Evolutionary conservation across 2,888 invertebrate genomes (phyloP), one percentile per base, ranked within the genome.

Genomic region (Orthosia cruda): DNA sequence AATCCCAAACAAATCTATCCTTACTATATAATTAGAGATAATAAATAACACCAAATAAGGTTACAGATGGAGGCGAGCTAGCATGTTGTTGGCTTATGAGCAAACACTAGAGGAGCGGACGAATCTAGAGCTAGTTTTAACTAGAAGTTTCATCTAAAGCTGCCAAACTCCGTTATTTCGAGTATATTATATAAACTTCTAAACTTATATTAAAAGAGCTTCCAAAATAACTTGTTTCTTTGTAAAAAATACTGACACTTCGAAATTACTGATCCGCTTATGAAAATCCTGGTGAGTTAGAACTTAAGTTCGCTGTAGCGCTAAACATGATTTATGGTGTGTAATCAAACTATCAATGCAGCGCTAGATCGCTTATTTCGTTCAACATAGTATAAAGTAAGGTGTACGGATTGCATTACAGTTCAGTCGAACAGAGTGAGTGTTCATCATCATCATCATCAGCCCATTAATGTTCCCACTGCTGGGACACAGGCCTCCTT

Each of bases 1-100:
- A 54, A 71, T 58, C 26, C 26, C 1, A 47, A 49, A 40, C 45
- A 58, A 12, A 45, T 23, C 16, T n/a, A 69, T 61, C 32, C 45
- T 40, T 54, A 59, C 59, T 67, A 55, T 55, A 71, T 80, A 75
- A 83, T 80, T 80, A 69, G 40, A 58, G 9, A 75, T 40, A 74
- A 81, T 81, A 81, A 78, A 78, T 68, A 58, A 74, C 47, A 68
- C 26, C 23, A 58, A 54, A 63, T 26, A 58, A 45, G 54, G 9
- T 26, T 57, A 26, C 40, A 66, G 7, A 12, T 40, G 79, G 23
- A 63, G 23, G 18, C 18, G 47, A 52, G 4, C 23, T 63, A 20
- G 20, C 49, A n/a, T 40, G 11, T 32, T 23, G 57, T 77, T n/a
- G 23, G 26, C 50, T 45, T 9, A 52, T 26, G 47, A 47, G 40